Evolutionary conservation across 1,140 invertebrate species (phyloP), one percentile per base, ranked within the genome.

Genomic region (Leptopilina boulardi): DNA sequence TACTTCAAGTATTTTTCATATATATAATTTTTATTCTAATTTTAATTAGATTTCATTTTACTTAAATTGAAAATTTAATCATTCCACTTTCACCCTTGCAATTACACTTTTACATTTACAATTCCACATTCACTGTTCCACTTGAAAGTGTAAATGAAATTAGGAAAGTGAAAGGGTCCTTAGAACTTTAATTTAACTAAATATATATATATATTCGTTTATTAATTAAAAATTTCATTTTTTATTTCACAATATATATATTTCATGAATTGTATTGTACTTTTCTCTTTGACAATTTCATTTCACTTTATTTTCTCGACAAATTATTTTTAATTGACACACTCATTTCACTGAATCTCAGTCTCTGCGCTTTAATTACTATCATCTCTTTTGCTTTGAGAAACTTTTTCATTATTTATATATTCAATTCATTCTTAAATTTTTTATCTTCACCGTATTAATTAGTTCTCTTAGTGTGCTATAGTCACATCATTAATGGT

Each of bases 281-380:
- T 18, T 51, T 51, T 51, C 47, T 47, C 47, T 51, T 51, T 51
- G 47, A 51, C 3, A 18, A 18, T 51, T 51, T 18, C 47, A 51
- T 51, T 51, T 15, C 0, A 18, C 47, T 51, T n/a, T n/a, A 5
- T 18, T 51, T 3, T 51, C 47, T 18, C 47, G 15, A 51, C 47
- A 51, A 51, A 51, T 51, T 51, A 51, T 51, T 51, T 51, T 51
- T 51, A 51, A 51, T 51, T 51, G 47, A 51, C 47, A 18, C n/a
- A 18, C 15, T 51, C 47, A 51, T 18, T 51, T 18, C n/a, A 51
- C 13, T 47, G 44, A 47, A 47, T 47, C 44, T 47, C 44, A 4
- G 44, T 47, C 44, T 47, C 44, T n/a, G 15, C 2, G 44, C 44
- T 51, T 51, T 51, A 51, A 51, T 51, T 51, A 51, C 47, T 51